Evolutionary conservation across 2,888 invertebrate species (phyloP).

Genomic region (Unio pictorum): DNA sequence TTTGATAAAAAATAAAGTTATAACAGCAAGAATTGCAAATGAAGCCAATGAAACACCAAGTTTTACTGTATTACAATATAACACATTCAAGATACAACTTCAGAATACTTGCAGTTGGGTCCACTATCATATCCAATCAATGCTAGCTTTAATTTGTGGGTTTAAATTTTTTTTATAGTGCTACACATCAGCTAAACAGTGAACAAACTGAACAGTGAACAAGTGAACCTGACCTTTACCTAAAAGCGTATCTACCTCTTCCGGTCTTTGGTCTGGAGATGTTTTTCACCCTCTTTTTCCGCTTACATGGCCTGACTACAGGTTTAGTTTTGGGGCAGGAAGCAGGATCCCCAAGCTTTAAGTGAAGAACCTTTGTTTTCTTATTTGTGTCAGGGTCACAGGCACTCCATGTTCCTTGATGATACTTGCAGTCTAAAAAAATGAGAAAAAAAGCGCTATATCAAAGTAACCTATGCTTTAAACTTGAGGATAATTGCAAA

Average conservation of each 20-base stretch:
- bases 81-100: no score
- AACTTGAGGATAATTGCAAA: no score
- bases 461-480: no score
- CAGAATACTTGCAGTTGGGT: no score
- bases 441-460: neutral
- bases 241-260: slow-evolving; percentile 1
- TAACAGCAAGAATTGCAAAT: no score
- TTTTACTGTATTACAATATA: no score
- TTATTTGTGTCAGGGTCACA: slow-evolving; percentile 34
- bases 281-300: slow-evolving; percentile 1
- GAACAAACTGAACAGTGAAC: neutral
- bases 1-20: no score
- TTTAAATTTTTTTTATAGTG: no score
- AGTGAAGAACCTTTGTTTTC: slow-evolving; percentile 22
- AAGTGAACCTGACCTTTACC: neutral
- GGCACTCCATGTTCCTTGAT: slow-evolving; percentile 28
- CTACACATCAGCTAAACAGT: neutral
- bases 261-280: slow-evolving; percentile 13
- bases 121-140: no score
- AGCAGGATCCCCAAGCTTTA: slow-evolving; percentile 22
- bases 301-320: slow-evolving; percentile 18
- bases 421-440: slow-evolving; percentile 34
- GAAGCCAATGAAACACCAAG: no score
- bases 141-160: no score
- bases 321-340: slow-evolving; percentile 18